phyloP scores from a whole-genome alignment of 1,140 invertebrate genomes.

The Drosophila albomicans region DNA sequence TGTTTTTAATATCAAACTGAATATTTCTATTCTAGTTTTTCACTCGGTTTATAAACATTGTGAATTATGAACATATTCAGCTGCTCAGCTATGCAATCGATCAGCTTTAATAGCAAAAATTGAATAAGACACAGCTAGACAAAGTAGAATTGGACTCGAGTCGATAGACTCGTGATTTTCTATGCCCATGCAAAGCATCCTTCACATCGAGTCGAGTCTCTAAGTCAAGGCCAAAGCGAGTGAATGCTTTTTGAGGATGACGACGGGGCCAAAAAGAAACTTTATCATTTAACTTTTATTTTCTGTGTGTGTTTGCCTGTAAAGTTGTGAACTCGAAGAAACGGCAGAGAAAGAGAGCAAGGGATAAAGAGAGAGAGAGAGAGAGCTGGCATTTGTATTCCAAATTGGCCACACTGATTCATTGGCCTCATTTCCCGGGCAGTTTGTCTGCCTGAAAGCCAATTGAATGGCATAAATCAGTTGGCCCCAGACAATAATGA shows the following conservation, averaged over 20 bases:
- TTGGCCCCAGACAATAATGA: conserved; percentile 65
- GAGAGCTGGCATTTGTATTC: conserved; percentile 47
- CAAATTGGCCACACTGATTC: conserved; percentile 65
- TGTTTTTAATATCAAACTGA: too few relatives aligned
- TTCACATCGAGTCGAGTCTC: conserved; percentile 20
- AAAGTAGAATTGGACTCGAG: too few relatives aligned
- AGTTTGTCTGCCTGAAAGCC: conserved; percentile 60
- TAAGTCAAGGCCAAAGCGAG: conserved; percentile 58
- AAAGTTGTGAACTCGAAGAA: conserved; percentile 10
- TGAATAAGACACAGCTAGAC: too few relatives aligned
- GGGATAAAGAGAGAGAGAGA: background rate
- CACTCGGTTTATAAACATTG: too few relatives aligned
- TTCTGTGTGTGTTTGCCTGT: conserved; percentile 19
- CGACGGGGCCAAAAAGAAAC: background rate
- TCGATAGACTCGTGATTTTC: background rate
- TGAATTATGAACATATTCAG: too few relatives aligned
- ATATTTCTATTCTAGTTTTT: too few relatives aligned
- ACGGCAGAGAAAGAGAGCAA: too few relatives aligned
- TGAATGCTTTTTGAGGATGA: background rate
- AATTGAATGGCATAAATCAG: conserved; percentile 76
- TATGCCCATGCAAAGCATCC: background rate
- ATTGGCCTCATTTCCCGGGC: conserved; percentile 68
- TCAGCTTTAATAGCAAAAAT: too few relatives aligned
- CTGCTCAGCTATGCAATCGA: too few relatives aligned
- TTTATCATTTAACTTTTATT: conserved; percentile 46